A percentile compares a stretch with the other conserved stretches of the same genome.
Conservation (phyloP, 2,888 invertebrate genomes). For the Drosophila neoperkinsi region DNA sequence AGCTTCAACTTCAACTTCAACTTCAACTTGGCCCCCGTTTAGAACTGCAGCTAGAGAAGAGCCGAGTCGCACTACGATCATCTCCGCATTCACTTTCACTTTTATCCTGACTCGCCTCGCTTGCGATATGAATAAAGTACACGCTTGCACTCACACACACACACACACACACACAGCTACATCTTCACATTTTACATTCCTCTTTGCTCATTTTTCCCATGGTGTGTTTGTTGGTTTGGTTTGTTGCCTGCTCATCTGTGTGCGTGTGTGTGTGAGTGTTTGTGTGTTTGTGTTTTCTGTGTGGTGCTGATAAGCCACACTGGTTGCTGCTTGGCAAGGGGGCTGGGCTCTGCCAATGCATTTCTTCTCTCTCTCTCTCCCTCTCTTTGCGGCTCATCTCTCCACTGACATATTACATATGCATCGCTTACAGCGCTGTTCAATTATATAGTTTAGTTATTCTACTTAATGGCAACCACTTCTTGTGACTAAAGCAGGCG, state of each 20-base stretch:
- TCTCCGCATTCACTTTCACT: constrained; percentile 32
- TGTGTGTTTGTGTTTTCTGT: constrained; percentile 1
- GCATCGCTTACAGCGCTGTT: constrained; percentile 8
- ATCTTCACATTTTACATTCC: constrained; percentile 6
- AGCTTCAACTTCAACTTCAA: background rate
- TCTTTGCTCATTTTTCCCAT: constrained; percentile 12
- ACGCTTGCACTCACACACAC: background rate
- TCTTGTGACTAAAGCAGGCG: background rate
- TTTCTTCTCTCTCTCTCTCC: constrained; percentile 9
- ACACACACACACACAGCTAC: constrained; percentile 1
- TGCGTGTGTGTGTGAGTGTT: background rate
- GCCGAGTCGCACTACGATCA: constrained; percentile 22
- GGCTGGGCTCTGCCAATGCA: background rate
- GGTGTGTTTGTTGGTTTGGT: constrained; percentile 8
- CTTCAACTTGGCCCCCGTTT: constrained; percentile 1
- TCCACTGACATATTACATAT: constrained; percentile 28
- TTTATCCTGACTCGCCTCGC: constrained; percentile 44
- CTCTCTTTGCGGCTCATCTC: constrained; percentile 3
- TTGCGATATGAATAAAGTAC: background rate
- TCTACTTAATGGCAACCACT: background rate
- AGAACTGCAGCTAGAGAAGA: constrained; percentile 21
- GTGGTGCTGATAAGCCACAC: constrained; percentile 26
- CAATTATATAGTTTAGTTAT: background rate
- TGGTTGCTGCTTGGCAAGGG: background rate
- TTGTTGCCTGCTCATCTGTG: constrained; percentile 1